Conservation (phyloP, 2,797 vertebrate species). For the Discoglossus pictus region DNA sequence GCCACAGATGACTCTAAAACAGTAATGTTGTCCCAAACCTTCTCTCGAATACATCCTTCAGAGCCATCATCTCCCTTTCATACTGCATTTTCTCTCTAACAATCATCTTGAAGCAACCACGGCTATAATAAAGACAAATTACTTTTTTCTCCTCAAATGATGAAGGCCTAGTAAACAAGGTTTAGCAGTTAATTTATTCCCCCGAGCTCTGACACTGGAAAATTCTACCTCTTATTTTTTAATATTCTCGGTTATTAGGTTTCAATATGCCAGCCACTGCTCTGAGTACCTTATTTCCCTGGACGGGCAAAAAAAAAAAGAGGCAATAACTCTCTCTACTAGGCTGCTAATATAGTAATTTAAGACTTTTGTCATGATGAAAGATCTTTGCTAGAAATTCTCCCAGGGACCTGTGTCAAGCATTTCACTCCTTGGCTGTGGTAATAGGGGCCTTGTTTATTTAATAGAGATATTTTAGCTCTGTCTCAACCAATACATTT, state of each 20-base stretch:
- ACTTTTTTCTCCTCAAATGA: conserved; percentile 73
- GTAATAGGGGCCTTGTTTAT: conserved; percentile 81
- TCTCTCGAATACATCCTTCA: conserved; percentile 23
- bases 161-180: conserved; percentile 73
- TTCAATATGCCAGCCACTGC: conserved; percentile 84
- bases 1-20: conserved; percentile 15
- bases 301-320: conserved; percentile 86
- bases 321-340: conserved; percentile 83
- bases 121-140: conserved; percentile 86
- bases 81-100: conserved; percentile 28
- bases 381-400: conserved; percentile 71
- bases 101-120: conserved; percentile 58
- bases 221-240: conserved; percentile 68
- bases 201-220: conserved; percentile 60
- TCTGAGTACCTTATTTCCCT: conserved; percentile 90
- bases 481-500: conserved; percentile 70
- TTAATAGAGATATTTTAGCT: conserved; percentile 76
- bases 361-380: conserved; percentile 76
- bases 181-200: conserved; percentile 87
- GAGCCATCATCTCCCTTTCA: conserved; percentile 11
- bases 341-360: conserved; percentile 72
- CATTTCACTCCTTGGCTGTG: conserved; percentile 64
- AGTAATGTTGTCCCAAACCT: background rate
- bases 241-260: conserved; percentile 89
- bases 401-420: conserved; percentile 66